Conservation (phyloP, 2,888 invertebrate species). For the Caenorhabditis imperialis region DNA sequence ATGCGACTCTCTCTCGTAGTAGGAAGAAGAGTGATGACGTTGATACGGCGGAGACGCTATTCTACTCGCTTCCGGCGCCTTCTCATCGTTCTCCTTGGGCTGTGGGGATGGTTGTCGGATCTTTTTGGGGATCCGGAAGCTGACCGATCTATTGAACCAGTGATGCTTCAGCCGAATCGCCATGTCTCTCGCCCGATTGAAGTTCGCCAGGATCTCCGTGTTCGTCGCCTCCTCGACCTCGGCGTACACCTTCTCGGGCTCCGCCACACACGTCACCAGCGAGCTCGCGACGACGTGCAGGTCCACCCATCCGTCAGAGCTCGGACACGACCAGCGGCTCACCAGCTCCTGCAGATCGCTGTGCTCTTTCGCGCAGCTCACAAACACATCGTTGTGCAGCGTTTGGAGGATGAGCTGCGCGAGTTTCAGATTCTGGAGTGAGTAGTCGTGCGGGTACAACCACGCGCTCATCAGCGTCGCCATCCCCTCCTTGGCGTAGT, state of each 20-base stretch:
- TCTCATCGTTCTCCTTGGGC: background rate
- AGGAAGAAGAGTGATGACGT: conserved; percentile 16
- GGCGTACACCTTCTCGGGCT: conserved; percentile 6
- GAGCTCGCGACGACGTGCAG: conserved; percentile 25
- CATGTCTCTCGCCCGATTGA: conserved; percentile 28
- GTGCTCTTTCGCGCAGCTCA: conserved; percentile 10
- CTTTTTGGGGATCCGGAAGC: conserved; percentile 52
- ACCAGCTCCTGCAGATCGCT: conserved; percentile 9
- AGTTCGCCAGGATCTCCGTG: conserved; percentile 30
- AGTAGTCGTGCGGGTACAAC: conserved; percentile 31
- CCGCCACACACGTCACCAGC: conserved; percentile 16
- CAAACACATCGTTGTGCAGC: conserved; percentile 38
- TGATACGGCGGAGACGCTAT: background rate
- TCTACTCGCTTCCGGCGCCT: background rate
- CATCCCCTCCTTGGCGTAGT: conserved; percentile 47
- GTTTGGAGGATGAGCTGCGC: conserved; percentile 32
- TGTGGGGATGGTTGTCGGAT: conserved; percentile 25
- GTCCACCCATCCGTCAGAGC: conserved; percentile 11
- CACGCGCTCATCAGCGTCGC: conserved; percentile 34
- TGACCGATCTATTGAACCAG: conserved; percentile 51
- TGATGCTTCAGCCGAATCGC: conserved; percentile 25
- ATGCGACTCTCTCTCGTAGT: conserved; percentile 28
- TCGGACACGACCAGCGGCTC: conserved; percentile 1
- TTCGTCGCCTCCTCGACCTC: conserved; percentile 5
- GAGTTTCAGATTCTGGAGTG: conserved; percentile 33